A percentile compares a stretch with the other conserved stretches of the same genome.
These are phyloP conservation scores for Brachypteracias leptosomus DNA, from an alignment of 2,113 vertebrate genomes.

Conservation along the genomic window DNA sequence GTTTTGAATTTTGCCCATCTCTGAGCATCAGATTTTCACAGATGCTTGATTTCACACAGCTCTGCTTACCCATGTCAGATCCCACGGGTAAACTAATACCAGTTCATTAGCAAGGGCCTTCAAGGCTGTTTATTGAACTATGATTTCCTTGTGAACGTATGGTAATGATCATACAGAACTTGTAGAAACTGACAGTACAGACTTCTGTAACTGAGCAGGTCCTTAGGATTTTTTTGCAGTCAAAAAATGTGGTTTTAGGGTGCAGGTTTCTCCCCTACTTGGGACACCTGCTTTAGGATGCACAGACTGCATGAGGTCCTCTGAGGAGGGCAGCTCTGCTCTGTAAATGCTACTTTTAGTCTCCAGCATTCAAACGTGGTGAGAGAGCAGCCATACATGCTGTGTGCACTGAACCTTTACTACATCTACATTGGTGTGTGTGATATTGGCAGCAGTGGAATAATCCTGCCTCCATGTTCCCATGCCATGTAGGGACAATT, in stretches of 20 bases:
- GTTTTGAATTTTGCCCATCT: neutral
- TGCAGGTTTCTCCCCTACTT: neutral
- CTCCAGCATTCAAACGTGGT: accelerated
- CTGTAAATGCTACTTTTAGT: neutral
- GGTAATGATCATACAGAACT: neutral
- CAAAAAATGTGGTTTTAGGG: neutral
- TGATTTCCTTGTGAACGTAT: neutral
- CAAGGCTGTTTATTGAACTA: neutral
- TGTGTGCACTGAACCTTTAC: neutral
- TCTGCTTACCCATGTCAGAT: neutral
- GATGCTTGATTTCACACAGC: neutral
- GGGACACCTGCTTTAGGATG: neutral
- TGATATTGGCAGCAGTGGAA: neutral
- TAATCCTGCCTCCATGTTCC: neutral
- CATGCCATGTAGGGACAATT: neutral
- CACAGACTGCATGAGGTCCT: neutral
- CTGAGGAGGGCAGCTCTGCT: neutral
- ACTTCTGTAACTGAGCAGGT: neutral
- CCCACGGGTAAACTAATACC: neutral
- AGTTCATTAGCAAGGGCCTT: neutral
- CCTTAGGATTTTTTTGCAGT: neutral
- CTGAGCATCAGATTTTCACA: neutral
- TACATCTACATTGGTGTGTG: neutral
- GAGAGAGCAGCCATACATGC: no score
- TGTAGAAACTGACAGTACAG: neutral